Evolutionary conservation across 2,797 vertebrate species (phyloP).

Genomic region (Cirrhinus molitorella): DNA sequence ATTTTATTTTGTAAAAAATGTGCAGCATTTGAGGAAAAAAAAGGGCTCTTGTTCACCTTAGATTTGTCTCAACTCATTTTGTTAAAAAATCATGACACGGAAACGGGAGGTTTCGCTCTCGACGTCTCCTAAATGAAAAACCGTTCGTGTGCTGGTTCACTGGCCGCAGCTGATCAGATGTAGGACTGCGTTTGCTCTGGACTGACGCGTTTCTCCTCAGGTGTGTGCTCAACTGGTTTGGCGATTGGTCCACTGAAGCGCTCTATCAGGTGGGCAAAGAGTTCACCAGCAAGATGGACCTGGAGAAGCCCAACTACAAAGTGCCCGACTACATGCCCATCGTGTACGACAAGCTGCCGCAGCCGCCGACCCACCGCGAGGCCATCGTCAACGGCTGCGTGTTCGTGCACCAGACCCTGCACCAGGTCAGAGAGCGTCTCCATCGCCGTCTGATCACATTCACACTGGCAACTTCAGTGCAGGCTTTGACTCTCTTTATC

Average conservation of each 20-base stretch:
- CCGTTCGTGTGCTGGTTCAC: no score
- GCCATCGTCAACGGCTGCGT: slow-evolving; percentile 98
- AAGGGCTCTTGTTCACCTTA: no score
- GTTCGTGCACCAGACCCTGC: slow-evolving; percentile 97
- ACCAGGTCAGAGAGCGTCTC: slow-evolving; percentile 81
- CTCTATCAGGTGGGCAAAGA: slow-evolving; percentile 98
- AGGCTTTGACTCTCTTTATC: not conserved
- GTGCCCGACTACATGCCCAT: slow-evolving; percentile 98
- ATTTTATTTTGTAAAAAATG: no score
- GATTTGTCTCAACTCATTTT: no score
- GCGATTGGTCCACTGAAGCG: slow-evolving; percentile 98
- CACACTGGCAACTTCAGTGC: not conserved
- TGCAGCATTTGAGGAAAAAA: no score
- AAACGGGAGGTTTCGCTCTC: no score
- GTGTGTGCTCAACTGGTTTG: slow-evolving; percentile 99
- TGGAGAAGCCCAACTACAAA: slow-evolving; percentile 97
- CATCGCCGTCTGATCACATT: no score
- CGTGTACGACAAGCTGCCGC: slow-evolving; percentile 94
- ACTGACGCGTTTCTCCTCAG: slow-evolving; percentile 68
- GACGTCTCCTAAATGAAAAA: no score
- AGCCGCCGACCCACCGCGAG: slow-evolving; percentile 92
- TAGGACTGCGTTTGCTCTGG: not conserved
- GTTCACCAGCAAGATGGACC: slow-evolving; percentile 99
- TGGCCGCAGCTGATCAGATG: no score
- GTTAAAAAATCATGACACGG: no score